Conservation (phyloP, 2,113 vertebrate species). For the Cynopterus brachyotis region DNA sequence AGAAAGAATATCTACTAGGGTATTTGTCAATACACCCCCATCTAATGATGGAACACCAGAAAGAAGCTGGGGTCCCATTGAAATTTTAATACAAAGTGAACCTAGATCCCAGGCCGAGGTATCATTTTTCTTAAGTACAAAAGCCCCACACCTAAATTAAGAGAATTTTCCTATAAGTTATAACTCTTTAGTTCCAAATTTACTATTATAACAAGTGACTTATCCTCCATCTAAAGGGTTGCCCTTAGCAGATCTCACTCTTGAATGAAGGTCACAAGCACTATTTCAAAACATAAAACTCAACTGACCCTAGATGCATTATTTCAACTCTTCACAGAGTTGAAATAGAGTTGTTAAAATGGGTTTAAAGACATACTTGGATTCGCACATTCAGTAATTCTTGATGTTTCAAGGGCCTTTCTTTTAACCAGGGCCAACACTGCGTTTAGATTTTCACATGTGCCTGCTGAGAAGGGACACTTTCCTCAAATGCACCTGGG, state of each 20-base stretch:
- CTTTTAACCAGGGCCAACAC: slow-evolving; percentile 42
- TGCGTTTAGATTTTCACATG: slow-evolving; percentile 54
- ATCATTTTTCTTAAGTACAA: neutral
- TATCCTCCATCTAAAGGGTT: neutral
- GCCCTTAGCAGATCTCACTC: slow-evolving; percentile 22
- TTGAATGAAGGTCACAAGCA: slow-evolving; percentile 46
- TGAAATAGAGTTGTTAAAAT: slow-evolving; percentile 50
- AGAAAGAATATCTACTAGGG: neutral
- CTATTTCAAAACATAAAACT: slow-evolving; percentile 59
- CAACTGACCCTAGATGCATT: slow-evolving; percentile 1
- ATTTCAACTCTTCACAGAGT: slow-evolving; percentile 39
- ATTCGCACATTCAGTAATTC: slow-evolving; percentile 11
- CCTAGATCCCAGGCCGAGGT: neutral
- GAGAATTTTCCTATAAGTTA: slow-evolving; percentile 40
- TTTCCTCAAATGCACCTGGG: slow-evolving; percentile 49
- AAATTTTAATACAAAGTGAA: slow-evolving; percentile 49
- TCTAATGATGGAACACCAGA: neutral
- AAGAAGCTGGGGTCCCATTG: neutral
- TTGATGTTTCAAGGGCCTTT: slow-evolving; percentile 56
- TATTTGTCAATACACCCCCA: neutral
- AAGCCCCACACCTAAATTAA: neutral
- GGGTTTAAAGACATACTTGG: slow-evolving; percentile 38
- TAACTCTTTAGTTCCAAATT: neutral
- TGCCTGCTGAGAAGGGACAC: slow-evolving; percentile 56
- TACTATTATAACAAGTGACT: neutral